Base-by-base conservation (phyloP, 2,113 vertebrate genomes). In the Salvator merianae region DNA sequence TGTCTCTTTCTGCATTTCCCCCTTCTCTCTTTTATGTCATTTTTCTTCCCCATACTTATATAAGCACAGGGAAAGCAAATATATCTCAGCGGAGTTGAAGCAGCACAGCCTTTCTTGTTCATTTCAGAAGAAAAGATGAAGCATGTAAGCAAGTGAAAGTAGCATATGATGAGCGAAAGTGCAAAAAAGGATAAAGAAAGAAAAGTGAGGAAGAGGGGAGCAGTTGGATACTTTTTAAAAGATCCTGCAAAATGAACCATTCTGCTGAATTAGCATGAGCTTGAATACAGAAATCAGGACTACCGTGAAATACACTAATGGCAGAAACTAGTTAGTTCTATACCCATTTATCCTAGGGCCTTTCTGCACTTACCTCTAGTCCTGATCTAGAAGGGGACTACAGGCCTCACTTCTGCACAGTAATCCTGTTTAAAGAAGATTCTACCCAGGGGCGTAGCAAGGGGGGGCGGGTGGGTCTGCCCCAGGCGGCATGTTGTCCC, bases 61-160 rank as follows among this genome's bases (percentile, higher is more conserved):
- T 22, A 81, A 83, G n/a, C 50, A 91, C 32, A 66, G 82, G 40
- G 76, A 90, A 90, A 77, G 14, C 59, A 43, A n/a, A 63, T 87
- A 88, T 88, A 55, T 74, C 70, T 91, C 71, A 38, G 18, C 32
- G 81, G 84, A 82, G 91, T 89, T 82, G 55, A 87, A 89, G 87
- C n/a, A 86, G 76, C 38, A 63, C 3, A 90, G 70, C 34, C 83
- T 88, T 72, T 82, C 82, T 88, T 82, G 32, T 55, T 88, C 82
- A 82, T 73, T 0, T 2, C 24, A 77, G 50, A 73, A 47, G 5
- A 90, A 86, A 87, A 77, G 22, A 55, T 84, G 22, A 90, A 92
- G 63, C 10, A 83, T 7, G n/a, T 62, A 79, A 88, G 84, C 76
- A 84, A 88, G 50, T 62, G 38, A 81, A 16, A 69, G 30, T 10